phyloP scores from a whole-genome alignment of 2,888 invertebrate genomes.

The Aricia artaxerxes region DNA sequence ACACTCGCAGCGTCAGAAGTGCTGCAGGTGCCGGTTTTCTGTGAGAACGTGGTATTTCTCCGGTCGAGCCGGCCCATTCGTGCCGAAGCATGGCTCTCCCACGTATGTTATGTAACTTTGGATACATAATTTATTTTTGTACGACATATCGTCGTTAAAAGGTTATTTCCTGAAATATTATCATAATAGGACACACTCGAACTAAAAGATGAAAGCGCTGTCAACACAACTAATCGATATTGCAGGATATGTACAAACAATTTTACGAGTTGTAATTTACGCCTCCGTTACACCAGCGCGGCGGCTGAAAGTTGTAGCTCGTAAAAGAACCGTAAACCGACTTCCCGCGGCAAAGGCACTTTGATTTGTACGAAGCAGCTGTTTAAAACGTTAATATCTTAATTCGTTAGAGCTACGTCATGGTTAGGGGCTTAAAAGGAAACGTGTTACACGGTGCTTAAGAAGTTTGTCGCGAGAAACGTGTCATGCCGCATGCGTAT shows the following conservation, averaged over 20 bases:
- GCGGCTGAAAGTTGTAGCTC: conserved; percentile 68
- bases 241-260: conserved; percentile 25
- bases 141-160: neutral
- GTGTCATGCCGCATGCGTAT: neutral
- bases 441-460: conserved; percentile 29
- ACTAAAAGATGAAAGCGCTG: neutral
- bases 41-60: no score
- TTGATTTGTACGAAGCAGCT: conserved; percentile 79
- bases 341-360: conserved; percentile 59
- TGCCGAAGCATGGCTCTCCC: no score
- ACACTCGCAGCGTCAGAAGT: no score
- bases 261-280: conserved; percentile 34
- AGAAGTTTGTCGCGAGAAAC: neutral
- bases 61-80: no score
- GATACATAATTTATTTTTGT: neutral
- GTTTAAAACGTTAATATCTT: conserved; percentile 77
- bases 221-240: conserved; percentile 17
- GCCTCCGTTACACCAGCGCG: conserved; percentile 40
- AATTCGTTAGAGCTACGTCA: conserved; percentile 72
- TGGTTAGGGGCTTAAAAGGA: conserved; percentile 22
- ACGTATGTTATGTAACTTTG: neutral
- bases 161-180: neutral
- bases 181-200: neutral
- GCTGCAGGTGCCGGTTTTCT: no score
- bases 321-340: conserved; percentile 74